Conservation (phyloP, 1,140 invertebrate genomes). For the Bathynomus jamesi region DNA sequence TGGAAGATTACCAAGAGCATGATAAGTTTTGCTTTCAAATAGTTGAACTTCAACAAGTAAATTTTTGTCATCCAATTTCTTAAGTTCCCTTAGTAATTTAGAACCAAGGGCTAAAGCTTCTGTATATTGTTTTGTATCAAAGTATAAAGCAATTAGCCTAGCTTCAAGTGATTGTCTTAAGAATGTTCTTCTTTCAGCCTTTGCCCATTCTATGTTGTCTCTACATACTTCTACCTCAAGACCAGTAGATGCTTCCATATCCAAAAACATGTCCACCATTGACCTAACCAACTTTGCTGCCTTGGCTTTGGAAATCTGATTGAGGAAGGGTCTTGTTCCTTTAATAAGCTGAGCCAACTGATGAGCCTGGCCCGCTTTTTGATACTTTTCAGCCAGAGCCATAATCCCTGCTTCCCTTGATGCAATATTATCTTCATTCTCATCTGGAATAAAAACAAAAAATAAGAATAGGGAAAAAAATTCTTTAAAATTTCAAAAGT, state of each 20-base stretch:
- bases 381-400: constrained; percentile 78
- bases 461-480: too few relatives aligned
- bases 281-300: constrained; percentile 95
- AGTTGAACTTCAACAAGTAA: constrained; percentile 92
- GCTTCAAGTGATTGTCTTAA: constrained; percentile 91
- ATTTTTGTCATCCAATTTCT: constrained; percentile 99
- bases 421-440: constrained; percentile 76
- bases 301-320: constrained; percentile 93
- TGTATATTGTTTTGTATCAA: constrained; percentile 81
- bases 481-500: too few relatives aligned
- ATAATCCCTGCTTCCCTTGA: constrained; percentile 83
- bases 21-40: constrained; percentile 97
- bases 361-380: constrained; percentile 85
- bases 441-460: constrained; percentile 47
- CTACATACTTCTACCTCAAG: constrained; percentile 67
- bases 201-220: constrained; percentile 99
- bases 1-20: constrained; percentile 91
- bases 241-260: constrained; percentile 87
- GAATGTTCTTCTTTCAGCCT: constrained; percentile 93
- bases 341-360: constrained; percentile 89
- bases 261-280: constrained; percentile 93
- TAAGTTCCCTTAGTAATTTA: constrained; percentile 82
- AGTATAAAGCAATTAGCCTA: constrained; percentile 85
- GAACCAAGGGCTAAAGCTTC: constrained; percentile 78
- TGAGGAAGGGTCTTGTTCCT: constrained; percentile 83